Percentiles rank a stretch among this genome's conserved stretches.
Evolutionary conservation across 1,140 invertebrate species (phyloP).

Genomic region (Drosophila simulans): DNA sequence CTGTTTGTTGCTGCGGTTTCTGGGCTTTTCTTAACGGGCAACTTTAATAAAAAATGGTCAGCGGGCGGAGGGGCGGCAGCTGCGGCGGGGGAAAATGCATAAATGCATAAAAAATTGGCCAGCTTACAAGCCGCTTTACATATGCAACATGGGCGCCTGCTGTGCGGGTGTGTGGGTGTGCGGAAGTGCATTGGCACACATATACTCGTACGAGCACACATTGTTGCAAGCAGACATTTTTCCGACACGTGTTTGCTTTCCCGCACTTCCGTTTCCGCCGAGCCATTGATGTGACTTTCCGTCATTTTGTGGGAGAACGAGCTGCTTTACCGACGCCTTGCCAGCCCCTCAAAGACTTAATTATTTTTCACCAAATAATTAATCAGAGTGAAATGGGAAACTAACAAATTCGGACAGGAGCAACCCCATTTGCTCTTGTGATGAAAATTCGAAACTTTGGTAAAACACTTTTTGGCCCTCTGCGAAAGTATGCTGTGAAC

Average conservation of each 20-base stretch:
- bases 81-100: conserved; percentile 65
- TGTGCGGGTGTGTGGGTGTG: conserved; percentile 9
- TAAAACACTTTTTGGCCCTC: conserved; percentile 19
- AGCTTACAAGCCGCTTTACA: conserved; percentile 78
- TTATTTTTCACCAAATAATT: conserved; percentile 22
- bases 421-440: conserved; percentile 8
- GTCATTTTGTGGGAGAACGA: background rate
- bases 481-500: conserved; percentile 30
- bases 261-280: conserved; percentile 62
- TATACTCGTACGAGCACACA: conserved; percentile 25
- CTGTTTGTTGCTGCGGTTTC: conserved; percentile 42
- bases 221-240: conserved; percentile 71
- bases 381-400: background rate
- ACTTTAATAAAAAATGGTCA: conserved; percentile 58
- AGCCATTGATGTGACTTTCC: conserved; percentile 37
- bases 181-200: conserved; percentile 10
- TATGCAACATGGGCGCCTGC: conserved; percentile 56
- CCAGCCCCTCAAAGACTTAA: conserved; percentile 15
- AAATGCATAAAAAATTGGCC: conserved; percentile 82
- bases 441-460: conserved; percentile 19
- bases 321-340: background rate
- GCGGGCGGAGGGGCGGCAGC: background rate
- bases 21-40: conserved; percentile 62
- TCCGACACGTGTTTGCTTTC: conserved; percentile 76
- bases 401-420: conserved; percentile 1